A percentile compares a stretch with the other conserved stretches of the same genome.
Conservation (phyloP, 1,140 invertebrate genomes). For the Leptinotarsa defecta region DNA sequence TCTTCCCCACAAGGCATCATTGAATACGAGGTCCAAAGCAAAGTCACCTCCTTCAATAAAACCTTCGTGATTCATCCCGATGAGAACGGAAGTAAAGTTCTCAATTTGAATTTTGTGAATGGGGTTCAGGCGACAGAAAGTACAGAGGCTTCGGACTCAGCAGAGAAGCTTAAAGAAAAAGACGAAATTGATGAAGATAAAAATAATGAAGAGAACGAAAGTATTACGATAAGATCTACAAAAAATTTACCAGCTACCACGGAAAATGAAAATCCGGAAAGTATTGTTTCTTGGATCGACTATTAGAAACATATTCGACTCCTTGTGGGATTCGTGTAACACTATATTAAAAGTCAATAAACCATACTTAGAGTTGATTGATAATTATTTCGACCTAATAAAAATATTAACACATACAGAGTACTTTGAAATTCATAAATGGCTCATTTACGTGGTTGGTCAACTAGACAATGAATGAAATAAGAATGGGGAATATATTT, state of each 20-base stretch:
- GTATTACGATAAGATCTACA: background rate
- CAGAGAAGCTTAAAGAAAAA: background rate
- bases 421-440: too few species aligned
- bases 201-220: too few species aligned
- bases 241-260: background rate
- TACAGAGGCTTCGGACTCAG: background rate
- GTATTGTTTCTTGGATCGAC: background rate
- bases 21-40: background rate
- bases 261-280: conserved; percentile 16
- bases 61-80: conserved; percentile 19
- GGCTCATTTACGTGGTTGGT: too few species aligned
- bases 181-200: background rate
- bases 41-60: conserved; percentile 20
- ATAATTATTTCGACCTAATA: too few species aligned
- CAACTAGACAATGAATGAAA: too few species aligned
- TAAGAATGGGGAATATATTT: too few species aligned
- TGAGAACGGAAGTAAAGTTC: background rate
- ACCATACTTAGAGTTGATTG: too few species aligned
- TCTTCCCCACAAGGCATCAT: background rate
- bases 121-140: conserved; percentile 12
- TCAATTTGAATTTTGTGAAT: conserved; percentile 26
- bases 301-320: too few species aligned
- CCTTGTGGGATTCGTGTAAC: too few species aligned
- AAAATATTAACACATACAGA: too few species aligned
- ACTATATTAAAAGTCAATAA: too few species aligned